phyloP scores from a whole-genome alignment of 1,140 invertebrate species.

The Subanguina moxae region DNA sequence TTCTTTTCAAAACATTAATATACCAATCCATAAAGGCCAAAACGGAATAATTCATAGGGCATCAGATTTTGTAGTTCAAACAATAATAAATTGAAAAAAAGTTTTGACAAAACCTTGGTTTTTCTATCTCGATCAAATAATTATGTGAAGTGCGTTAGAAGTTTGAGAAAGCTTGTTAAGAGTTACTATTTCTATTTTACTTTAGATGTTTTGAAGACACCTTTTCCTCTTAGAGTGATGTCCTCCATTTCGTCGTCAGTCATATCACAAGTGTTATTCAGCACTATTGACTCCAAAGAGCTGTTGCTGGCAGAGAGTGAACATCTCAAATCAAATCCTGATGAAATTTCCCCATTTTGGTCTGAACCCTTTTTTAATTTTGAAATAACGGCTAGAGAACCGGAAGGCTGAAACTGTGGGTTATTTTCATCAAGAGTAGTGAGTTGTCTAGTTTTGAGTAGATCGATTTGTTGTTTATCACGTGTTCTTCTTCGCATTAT shows the following conservation, averaged over 20 bases:
- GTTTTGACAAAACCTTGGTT: too few species aligned
- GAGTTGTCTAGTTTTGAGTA: not conserved
- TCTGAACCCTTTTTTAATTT: not conserved
- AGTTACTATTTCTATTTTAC: too few species aligned
- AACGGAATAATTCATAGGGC: too few species aligned
- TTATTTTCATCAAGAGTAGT: not conserved
- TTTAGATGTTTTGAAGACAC: too few species aligned
- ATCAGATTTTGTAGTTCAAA: too few species aligned
- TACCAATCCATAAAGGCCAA: too few species aligned
- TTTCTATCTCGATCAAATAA: too few species aligned
- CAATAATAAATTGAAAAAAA: too few species aligned
- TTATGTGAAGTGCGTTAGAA: too few species aligned
- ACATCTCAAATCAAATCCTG: not conserved
- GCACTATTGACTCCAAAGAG: not conserved
- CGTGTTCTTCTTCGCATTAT: not conserved
- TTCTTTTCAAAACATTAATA: too few species aligned
- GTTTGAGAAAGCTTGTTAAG: too few species aligned
- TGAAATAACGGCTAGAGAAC: not conserved
- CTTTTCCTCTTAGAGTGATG: too few species aligned
- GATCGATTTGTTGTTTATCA: not conserved
- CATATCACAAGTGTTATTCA: not conserved
- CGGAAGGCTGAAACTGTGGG: not conserved
- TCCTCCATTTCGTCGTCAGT: not conserved
- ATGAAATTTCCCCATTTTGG: not conserved
- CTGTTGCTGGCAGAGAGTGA: constrained; percentile 5